These are phyloP conservation scores for Gobio occitaniae DNA, from an alignment of 2,797 vertebrate genomes.

Conservation along the genomic window DNA sequence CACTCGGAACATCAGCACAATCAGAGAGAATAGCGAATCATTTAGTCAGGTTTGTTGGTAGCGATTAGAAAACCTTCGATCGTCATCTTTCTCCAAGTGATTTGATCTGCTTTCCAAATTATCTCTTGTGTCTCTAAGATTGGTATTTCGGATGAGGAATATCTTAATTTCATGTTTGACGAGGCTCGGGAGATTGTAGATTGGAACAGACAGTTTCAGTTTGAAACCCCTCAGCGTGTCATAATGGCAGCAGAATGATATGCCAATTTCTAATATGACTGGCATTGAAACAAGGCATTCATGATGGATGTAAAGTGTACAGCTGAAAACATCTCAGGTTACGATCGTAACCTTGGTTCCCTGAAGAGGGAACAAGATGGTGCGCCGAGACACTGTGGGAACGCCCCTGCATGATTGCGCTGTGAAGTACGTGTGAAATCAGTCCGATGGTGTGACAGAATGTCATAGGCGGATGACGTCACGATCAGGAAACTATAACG, in stretches of 20 bases:
- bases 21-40: constrained; percentile 75
- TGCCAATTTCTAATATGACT: constrained; percentile 53
- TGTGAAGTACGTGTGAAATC: too few species aligned
- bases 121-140: constrained; percentile 9
- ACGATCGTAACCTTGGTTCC: too few species aligned
- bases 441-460: too few species aligned
- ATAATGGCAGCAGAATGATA: constrained; percentile 16
- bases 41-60: constrained; percentile 74
- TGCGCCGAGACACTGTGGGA: too few species aligned
- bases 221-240: constrained; percentile 5
- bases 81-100: constrained; percentile 70
- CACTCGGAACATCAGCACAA: constrained; percentile 72
- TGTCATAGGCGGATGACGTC: too few species aligned
- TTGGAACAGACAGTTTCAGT: constrained; percentile 26
- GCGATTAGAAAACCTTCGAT: constrained; percentile 74
- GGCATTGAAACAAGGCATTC: constrained; percentile 65
- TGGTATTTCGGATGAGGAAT: constrained; percentile 29
- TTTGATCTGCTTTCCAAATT: constrained; percentile 63
- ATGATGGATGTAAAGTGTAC: constrained; percentile 53
- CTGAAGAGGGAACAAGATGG: too few species aligned
- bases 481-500: too few species aligned
- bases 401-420: too few species aligned
- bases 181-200: constrained; percentile 20
- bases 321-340: neutral
- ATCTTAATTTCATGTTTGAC: constrained; percentile 31